Evolutionary conservation across 2,888 invertebrate species (phyloP).

Genomic region (Idaea aversata): DNA sequence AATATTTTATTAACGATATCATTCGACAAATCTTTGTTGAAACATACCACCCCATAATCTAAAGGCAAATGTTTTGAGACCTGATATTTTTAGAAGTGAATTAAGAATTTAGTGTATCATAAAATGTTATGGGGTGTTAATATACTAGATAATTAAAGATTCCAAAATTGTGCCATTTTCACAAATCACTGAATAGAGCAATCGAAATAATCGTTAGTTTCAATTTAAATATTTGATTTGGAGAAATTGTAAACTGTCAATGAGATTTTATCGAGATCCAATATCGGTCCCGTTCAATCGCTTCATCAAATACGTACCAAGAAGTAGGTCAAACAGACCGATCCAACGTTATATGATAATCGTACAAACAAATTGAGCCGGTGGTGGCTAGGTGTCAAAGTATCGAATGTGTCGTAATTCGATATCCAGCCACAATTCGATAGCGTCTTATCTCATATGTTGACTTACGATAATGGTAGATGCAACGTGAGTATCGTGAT

Average conservation of each 20-base stretch:
- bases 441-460: slow-evolving; percentile 61
- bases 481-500: slow-evolving; percentile 48
- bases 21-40: slow-evolving; percentile 5
- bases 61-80: background rate
- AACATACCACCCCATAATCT: background rate
- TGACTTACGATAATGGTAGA: slow-evolving; percentile 64
- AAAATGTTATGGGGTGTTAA: background rate
- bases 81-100: background rate
- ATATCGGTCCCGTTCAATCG: slow-evolving; percentile 19
- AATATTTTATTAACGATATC: slow-evolving; percentile 23
- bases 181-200: background rate
- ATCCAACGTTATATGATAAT: slow-evolving; percentile 47
- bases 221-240: background rate
- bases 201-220: background rate
- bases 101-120: background rate
- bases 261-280: slow-evolving; percentile 13
- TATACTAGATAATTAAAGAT: background rate
- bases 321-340: slow-evolving; percentile 53
- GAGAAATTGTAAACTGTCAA: background rate
- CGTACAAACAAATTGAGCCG: slow-evolving; percentile 48
- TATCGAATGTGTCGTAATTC: slow-evolving; percentile 66
- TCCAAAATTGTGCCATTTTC: background rate
- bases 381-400: slow-evolving; percentile 66
- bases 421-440: slow-evolving; percentile 66
- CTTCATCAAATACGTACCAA: slow-evolving; percentile 20